Evolutionary conservation across 2,113 vertebrate genomes (phyloP).

Genomic region (Pygoscelis antarcticus): DNA sequence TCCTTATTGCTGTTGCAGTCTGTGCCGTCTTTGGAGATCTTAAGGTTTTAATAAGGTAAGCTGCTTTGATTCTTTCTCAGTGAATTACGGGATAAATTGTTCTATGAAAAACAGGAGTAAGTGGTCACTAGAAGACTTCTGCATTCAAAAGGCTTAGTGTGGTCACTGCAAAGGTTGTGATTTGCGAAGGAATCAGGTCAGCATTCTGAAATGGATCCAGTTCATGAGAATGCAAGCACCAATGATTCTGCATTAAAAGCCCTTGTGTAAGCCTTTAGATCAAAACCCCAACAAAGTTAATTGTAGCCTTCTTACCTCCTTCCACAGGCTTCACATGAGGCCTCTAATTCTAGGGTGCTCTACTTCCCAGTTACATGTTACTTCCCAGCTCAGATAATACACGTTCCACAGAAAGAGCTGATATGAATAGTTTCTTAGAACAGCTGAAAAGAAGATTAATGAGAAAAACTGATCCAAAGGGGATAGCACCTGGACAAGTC

Average conservation of each 20-base stretch:
- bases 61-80: neutral
- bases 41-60: neutral
- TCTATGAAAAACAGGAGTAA: neutral
- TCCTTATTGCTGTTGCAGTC: neutral
- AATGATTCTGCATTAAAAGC: neutral
- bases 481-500: neutral
- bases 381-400: neutral
- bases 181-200: neutral
- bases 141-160: neutral
- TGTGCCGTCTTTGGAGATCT: neutral
- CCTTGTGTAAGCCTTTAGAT: neutral
- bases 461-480: neutral
- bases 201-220: neutral
- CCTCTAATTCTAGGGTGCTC: neutral
- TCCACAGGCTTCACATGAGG: neutral
- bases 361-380: neutral
- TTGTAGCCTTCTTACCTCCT: neutral
- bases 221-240: neutral
- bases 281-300: neutral
- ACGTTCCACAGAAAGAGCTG: neutral
- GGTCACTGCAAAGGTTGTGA: too few relatives aligned
- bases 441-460: neutral
- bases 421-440: neutral
- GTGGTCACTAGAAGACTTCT: neutral
- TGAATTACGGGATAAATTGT: neutral